These are phyloP conservation scores for Cryptoblepharus egeriae DNA, from an alignment of 2,797 vertebrate species.

Conservation along the genomic window DNA sequence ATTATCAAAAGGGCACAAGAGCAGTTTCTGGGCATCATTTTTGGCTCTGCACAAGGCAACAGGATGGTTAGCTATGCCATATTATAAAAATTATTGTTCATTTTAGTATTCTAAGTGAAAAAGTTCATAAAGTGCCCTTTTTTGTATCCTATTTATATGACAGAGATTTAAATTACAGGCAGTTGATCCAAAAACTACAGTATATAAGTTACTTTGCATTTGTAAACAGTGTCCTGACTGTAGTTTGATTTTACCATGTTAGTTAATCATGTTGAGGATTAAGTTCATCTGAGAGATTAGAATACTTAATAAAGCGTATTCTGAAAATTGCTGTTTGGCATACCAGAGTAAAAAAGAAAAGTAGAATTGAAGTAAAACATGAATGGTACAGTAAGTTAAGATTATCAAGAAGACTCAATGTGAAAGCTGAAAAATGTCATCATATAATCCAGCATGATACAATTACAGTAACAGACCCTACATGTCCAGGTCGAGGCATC, in stretches of 20 bases:
- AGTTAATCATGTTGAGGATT: constrained; percentile 6
- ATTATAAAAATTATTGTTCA: background rate
- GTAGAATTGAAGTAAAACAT: background rate
- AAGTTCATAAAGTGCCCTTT: too few species aligned
- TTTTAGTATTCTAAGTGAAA: constrained; percentile 40
- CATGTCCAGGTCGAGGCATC: background rate
- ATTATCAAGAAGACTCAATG: background rate
- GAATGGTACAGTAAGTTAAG: background rate
- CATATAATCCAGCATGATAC: background rate
- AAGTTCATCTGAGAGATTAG: background rate
- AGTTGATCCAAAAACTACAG: constrained; percentile 10
- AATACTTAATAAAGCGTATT: background rate
- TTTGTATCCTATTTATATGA: constrained; percentile 9
- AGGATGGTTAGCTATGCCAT: too few species aligned
- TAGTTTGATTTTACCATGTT: constrained; percentile 14
- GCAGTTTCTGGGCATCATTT: too few species aligned
- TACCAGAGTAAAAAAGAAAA: background rate
- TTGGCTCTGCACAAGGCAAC: too few species aligned
- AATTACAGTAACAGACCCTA: background rate
- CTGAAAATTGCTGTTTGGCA: constrained; percentile 24
- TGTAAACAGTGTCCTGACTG: constrained; percentile 14
- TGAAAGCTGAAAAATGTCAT: constrained; percentile 4
- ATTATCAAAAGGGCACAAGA: too few species aligned
- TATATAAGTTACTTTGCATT: constrained; percentile 32
- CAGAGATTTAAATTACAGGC: constrained; percentile 26